Evolutionary conservation across 2,888 invertebrate genomes (phyloP).

Genomic region (Pseudococcus longispinus): DNA sequence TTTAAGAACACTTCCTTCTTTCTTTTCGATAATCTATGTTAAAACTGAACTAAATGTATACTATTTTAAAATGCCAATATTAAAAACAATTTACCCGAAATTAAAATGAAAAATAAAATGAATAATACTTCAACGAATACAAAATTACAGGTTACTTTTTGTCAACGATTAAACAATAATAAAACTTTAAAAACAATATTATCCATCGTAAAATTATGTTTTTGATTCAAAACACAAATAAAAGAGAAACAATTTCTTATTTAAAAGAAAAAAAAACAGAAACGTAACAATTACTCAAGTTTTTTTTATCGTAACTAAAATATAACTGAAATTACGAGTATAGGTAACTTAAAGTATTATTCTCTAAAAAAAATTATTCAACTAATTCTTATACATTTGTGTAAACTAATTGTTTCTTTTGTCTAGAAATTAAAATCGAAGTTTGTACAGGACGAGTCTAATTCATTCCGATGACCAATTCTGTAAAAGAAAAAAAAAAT

Average conservation of each 20-base stretch:
- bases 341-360: conserved; percentile 37
- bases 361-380: conserved; percentile 22
- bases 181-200: not conserved
- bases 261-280: not conserved
- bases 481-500: not conserved
- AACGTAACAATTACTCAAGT: not conserved
- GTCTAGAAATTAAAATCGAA: not conserved
- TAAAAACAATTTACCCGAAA: not conserved
- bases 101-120: not conserved
- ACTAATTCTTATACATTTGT: not conserved
- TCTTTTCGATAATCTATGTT: not conserved
- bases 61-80: not conserved
- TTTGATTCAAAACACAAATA: not conserved
- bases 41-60: not conserved
- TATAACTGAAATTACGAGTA: conserved; percentile 5
- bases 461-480: not conserved
- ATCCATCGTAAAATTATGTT: not conserved
- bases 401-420: not conserved
- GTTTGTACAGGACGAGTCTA: not conserved
- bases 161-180: not conserved
- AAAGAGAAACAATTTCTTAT: not conserved
- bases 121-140: not conserved
- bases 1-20: not conserved
- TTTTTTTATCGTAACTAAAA: not conserved
- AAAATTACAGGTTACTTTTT: not conserved